Evolutionary conservation across 1,140 invertebrate species (phyloP), one percentile per base, ranked within the genome.

Genomic region (Hycleus phaleratus): DNA sequence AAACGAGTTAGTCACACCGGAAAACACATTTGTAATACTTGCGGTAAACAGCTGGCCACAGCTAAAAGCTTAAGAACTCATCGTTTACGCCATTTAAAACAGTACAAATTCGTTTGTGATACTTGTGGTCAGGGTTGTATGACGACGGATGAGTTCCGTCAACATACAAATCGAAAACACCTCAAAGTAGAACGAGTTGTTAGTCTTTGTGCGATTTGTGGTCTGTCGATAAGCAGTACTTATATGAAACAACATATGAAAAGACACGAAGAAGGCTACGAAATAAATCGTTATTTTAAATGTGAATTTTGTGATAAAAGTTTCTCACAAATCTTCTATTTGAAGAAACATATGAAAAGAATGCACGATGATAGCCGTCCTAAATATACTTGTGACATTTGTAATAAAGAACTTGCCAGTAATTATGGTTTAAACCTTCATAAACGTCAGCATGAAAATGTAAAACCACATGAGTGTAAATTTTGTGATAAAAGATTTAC

Each of bases 31-130:
- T 45, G 26, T 25, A 12, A 32, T 32, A 32, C 3, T 32, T 32
- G 32, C 7, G 0, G 7, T 5, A 32, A 7, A 32, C 32, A 32
- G 7, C 7, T 32, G 7, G 32, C 32, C 0, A 32, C 32, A 5
- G 4, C 4, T 32, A 32, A 5, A 4, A 5, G 4, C 4, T 7
- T 32, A 32, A 7, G 7, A 7, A 32, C 4, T 4, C 87, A 90
- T 65, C 72, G 79, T 4, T 74, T 81, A 1, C 80, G 82, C n/a
- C 80, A 84, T 56, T 77, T 79, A 11, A 79, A 79, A 24, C 78
- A 84, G 56, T 70, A 63, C 38, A 60, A 5, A 7, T 32, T 60
- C 5, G 53, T 61, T 7, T 72, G 70, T 45, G 56, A 66, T 43
- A n/a, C 46, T 7, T 72, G 70, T 51, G 52, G 62, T n/a, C 45